Percentiles rank a stretch among this genome's conserved stretches.
phyloP scores from a whole-genome alignment of 2,888 invertebrate species.

The Sepioteuthis lessoniana region DNA sequence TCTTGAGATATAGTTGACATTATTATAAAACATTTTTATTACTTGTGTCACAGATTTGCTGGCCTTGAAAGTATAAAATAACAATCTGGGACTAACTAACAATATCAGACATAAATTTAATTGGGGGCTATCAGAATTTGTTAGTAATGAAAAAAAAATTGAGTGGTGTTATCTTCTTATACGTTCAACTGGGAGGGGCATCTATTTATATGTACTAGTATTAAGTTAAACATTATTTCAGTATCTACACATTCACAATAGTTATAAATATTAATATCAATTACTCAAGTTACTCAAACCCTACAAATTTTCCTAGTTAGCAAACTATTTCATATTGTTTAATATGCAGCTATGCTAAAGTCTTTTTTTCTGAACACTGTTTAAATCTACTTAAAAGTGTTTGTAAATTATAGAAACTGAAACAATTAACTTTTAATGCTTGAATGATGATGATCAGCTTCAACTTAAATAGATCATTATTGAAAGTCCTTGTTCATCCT shows the following conservation, averaged over 20 bases:
- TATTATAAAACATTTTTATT: not conserved
- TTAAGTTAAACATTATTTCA: too few relatives aligned
- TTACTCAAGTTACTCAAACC: not conserved
- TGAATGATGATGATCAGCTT: too few relatives aligned
- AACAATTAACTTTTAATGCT: not conserved
- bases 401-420: not conserved
- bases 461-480: not conserved
- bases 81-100: too few relatives aligned
- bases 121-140: not conserved
- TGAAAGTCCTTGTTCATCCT: not conserved
- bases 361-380: too few relatives aligned
- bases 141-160: not conserved
- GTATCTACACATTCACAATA: too few relatives aligned
- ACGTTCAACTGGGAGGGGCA: not conserved
- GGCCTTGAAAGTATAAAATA: not conserved
- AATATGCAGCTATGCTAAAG: not conserved
- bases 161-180: not conserved
- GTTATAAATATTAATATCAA: too few relatives aligned
- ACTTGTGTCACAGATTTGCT: not conserved
- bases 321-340: not conserved
- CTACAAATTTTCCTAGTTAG: not conserved
- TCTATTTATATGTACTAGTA: not conserved
- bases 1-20: not conserved
- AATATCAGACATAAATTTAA: too few relatives aligned
- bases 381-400: not conserved